Conservation (phyloP, 2,113 vertebrate genomes). For the Numida meleagris region DNA sequence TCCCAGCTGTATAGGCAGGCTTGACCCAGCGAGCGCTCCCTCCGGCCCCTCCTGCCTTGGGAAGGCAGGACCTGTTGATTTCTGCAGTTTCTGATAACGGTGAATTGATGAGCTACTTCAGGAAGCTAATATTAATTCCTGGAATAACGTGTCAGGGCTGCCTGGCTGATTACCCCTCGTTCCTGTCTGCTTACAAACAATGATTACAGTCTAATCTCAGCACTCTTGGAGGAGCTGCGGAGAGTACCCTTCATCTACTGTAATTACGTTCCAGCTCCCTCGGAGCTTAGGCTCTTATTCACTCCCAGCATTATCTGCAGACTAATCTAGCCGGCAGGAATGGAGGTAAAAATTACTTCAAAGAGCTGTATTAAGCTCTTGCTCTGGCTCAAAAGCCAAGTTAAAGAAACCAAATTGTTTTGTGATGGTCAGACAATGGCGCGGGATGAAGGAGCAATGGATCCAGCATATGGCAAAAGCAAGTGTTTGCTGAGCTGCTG, state of each 20-base stretch:
- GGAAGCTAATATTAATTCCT: conserved; percentile 71
- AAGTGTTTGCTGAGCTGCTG: background rate
- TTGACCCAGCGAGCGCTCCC: background rate
- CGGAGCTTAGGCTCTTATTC: conserved; percentile 60
- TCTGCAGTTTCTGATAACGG: background rate
- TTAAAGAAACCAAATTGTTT: conserved; percentile 3
- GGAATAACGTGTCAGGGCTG: conserved; percentile 54
- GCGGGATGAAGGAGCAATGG: background rate
- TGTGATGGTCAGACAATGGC: background rate
- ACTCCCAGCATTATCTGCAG: conserved; percentile 50
- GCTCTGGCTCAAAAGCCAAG: conserved; percentile 18
- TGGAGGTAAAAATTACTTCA: conserved; percentile 51
- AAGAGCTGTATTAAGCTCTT: conserved; percentile 25
- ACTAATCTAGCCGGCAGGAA: conserved; percentile 55
- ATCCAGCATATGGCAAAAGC: background rate
- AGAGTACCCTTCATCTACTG: conserved; percentile 71
- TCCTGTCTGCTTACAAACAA: conserved; percentile 78
- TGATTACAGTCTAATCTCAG: conserved; percentile 76
- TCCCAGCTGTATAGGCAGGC: fast-evolving
- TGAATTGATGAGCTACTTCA: conserved; percentile 53
- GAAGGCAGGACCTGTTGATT: conserved; percentile 41
- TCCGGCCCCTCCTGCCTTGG: fast-evolving
- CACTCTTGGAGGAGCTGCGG: conserved; percentile 64
- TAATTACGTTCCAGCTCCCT: conserved; percentile 69
- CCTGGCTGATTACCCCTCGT: conserved; percentile 72